These are phyloP conservation scores for Rousettus madagascariensis DNA, from an alignment of 2,797 vertebrate genomes.

Conservation along the genomic window DNA sequence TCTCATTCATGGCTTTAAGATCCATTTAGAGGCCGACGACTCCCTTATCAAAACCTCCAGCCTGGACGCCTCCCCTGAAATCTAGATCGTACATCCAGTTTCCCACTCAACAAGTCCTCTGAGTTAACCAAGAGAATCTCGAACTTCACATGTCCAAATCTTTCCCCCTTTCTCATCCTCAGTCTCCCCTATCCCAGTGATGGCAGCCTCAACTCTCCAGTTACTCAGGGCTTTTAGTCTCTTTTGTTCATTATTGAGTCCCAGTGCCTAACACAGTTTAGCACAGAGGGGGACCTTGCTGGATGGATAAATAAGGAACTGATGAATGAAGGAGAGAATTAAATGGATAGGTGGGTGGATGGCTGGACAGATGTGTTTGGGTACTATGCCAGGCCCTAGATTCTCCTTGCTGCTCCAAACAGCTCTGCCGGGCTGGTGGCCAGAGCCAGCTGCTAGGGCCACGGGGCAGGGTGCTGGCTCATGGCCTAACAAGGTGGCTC, in stretches of 20 bases:
- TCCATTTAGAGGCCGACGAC: background rate
- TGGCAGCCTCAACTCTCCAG: background rate
- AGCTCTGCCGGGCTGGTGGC: background rate
- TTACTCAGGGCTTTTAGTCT: background rate
- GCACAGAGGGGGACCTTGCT: background rate
- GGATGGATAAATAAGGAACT: background rate
- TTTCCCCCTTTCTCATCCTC: background rate
- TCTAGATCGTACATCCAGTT: background rate
- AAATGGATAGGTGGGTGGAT: background rate
- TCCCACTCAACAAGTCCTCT: background rate
- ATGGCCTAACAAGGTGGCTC: constrained; percentile 20
- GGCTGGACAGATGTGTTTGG: background rate
- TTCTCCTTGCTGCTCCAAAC: background rate
- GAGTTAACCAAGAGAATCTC: background rate
- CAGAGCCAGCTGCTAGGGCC: constrained; percentile 29
- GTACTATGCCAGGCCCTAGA: background rate
- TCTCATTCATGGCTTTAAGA: fast-evolving
- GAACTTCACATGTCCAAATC: background rate
- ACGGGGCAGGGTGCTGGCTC: background rate
- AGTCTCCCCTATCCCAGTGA: background rate
- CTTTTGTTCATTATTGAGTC: background rate
- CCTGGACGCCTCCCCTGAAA: background rate
- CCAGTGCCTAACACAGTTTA: background rate
- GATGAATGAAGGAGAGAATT: background rate
- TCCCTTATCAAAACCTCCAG: background rate